phyloP scores from a whole-genome alignment of 2,888 invertebrate genomes.

The Podotricha telesiphe region DNA sequence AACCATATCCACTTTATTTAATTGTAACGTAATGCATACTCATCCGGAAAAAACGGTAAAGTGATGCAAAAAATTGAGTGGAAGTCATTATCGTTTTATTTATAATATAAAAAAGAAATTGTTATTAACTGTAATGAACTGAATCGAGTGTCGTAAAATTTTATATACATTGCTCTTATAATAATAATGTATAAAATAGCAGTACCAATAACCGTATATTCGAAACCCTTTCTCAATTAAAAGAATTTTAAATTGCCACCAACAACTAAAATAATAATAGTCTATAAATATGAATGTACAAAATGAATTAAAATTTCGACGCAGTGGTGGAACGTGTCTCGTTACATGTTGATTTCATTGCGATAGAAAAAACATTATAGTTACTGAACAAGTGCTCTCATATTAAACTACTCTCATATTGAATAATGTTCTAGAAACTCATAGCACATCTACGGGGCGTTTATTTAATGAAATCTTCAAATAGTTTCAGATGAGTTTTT shows the following conservation, averaged over 20 bases:
- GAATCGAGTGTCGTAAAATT: conserved; percentile 41
- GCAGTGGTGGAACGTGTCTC: not conserved
- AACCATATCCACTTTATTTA: conserved; percentile 15
- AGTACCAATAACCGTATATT: conserved; percentile 31
- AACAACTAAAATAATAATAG: conserved; percentile 7
- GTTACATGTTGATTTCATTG: not conserved
- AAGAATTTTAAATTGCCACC: conserved; percentile 16
- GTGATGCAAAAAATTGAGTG: conserved; percentile 29
- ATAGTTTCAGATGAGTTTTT: conserved; percentile 73
- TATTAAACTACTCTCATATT: too few relatives aligned
- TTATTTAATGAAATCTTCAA: conserved; percentile 32
- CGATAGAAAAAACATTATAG: not conserved
- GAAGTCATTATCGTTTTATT: conserved; percentile 38
- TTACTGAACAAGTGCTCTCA: too few relatives aligned
- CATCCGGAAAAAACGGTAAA: conserved; percentile 28
- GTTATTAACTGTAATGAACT: conserved; percentile 41
- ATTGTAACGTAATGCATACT: conserved; percentile 18
- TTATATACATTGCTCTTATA: conserved; percentile 37
- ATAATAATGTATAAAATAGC: conserved; percentile 38
- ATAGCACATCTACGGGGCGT: not conserved
- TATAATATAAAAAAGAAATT: conserved; percentile 36
- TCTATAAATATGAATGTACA: not conserved
- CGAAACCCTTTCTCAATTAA: conserved; percentile 29
- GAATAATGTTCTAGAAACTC: not conserved
- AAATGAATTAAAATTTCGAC: not conserved